phyloP scores from a whole-genome alignment of 2,888 invertebrate species.

The Leptopilina syphax region DNA sequence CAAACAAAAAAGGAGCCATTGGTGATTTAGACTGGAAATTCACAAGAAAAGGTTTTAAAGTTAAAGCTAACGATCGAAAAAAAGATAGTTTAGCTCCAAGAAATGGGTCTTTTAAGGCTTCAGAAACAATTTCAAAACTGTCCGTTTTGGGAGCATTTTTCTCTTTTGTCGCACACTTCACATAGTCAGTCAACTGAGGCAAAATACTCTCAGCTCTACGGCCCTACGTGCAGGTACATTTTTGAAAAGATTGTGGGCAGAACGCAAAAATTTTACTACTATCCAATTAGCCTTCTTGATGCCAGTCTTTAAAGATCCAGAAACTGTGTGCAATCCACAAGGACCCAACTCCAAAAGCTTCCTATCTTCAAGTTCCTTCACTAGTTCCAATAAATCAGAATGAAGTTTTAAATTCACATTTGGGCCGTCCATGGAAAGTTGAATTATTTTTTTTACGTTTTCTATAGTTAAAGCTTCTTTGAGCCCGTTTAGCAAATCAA shows the following conservation, averaged over 20 bases:
- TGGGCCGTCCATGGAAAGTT: conserved; percentile 43
- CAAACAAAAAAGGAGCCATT: conserved; percentile 11
- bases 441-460: conserved; percentile 24
- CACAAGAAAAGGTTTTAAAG: conserved; percentile 53
- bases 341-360: conserved; percentile 61
- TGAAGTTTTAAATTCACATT: conserved; percentile 46
- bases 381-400: conserved; percentile 27
- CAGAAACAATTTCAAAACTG: conserved; percentile 51
- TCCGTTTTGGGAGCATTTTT: conserved; percentile 44
- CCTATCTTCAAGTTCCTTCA: conserved; percentile 31
- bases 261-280: conserved; percentile 56
- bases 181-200: conserved; percentile 51
- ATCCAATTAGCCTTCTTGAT: conserved; percentile 57
- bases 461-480: conserved; percentile 27
- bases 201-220: conserved; percentile 56
- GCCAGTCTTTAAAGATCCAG: conserved; percentile 65
- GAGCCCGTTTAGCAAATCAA: conserved; percentile 23
- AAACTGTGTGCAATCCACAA: conserved; percentile 65
- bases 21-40: conserved; percentile 1
- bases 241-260: conserved; percentile 64
- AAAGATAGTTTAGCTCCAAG: conserved; percentile 52
- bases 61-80: conserved; percentile 46
- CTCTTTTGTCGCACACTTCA: conserved; percentile 42
- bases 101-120: conserved; percentile 45
- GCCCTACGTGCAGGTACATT: conserved; percentile 61